Base-by-base conservation (phyloP, 2,113 vertebrate species). In the Phycodurus eques region DNA sequence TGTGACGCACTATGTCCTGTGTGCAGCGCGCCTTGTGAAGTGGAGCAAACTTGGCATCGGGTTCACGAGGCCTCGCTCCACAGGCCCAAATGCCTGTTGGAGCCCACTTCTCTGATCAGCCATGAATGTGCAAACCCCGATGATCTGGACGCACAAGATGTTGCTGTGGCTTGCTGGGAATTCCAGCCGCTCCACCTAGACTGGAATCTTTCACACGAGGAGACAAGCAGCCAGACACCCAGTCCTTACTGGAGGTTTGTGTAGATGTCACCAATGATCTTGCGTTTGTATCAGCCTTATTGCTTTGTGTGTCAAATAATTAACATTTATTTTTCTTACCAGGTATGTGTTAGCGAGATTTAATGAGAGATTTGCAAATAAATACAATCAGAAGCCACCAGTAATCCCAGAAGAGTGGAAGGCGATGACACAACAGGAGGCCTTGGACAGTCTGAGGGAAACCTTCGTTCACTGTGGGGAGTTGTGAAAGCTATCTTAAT, bases 1-100 rank as follows among this genome's bases (percentile, higher is more conserved):
- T 94, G 93, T 69, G 84, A 83, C 14, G 79, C 91, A 63, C 74
- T 66, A 8, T 94, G 92, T 74, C 93, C 92, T 42, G 79, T 90
- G 73, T 94, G 92, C 57, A 80, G 75, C 71, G 85, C 88, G 43
- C 91, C 91, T 0, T 94, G 93, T 79, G 90, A 92, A 12, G 54
- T 81, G 5, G 82, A 78, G 6, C 80, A 76, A 46, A 64, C 4
- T 4, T 81, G 73, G 2, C 91, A 93, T 76, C 79, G 83, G 22
- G 73, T 83, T 44, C 92, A 93, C 75, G 72, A 51, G 53, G 70
- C 85, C 27, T 31, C 79, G 31, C 59, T 90, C 68, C 92, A 93
- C 79, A 77, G 91, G 20, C 92, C 92, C 12, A 86, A 78, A 79
- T 79, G 86, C 51, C 56, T 92, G 47, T 51, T 87, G 56, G 77